phyloP scores from a whole-genome alignment of 2,797 vertebrate genomes.

The Capromys pilorides region DNA sequence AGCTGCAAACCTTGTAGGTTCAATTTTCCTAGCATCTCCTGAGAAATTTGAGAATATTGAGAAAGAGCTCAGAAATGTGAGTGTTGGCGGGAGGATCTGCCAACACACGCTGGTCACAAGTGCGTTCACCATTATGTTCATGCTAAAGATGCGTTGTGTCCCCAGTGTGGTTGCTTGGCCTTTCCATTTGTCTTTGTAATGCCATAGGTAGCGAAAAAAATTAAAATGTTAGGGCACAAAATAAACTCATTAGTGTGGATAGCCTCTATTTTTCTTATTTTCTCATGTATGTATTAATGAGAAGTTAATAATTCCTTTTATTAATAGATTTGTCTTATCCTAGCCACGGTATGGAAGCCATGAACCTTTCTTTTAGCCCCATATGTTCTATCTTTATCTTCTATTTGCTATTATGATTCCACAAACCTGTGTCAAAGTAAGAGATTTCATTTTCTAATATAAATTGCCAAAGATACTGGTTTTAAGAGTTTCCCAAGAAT shows the following conservation, averaged over 20 bases:
- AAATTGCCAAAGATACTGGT: neutral
- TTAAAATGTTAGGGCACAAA: too few species aligned
- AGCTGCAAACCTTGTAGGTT: neutral
- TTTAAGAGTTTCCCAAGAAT: neutral
- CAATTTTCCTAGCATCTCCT: neutral
- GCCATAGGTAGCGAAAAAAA: neutral
- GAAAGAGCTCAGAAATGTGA: conserved; percentile 5
- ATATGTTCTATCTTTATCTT: neutral
- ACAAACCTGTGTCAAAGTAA: neutral
- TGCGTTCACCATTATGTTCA: neutral
- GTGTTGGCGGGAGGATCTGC: neutral
- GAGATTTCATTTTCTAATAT: neutral
- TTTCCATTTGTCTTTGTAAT: neutral
- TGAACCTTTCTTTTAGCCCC: neutral
- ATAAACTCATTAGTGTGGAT: neutral
- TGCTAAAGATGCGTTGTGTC: neutral
- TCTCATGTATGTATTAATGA: neutral
- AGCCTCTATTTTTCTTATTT: neutral
- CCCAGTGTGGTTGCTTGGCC: neutral
- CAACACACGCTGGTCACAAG: neutral
- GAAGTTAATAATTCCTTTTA: neutral
- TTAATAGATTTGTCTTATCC: neutral
- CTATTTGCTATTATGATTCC: neutral
- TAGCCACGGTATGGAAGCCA: neutral
- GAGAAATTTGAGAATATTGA: neutral